Evolutionary conservation across 2,797 vertebrate species (phyloP), one percentile per base, ranked within the genome.

Genomic region (Gymnothorax reevesii): DNA sequence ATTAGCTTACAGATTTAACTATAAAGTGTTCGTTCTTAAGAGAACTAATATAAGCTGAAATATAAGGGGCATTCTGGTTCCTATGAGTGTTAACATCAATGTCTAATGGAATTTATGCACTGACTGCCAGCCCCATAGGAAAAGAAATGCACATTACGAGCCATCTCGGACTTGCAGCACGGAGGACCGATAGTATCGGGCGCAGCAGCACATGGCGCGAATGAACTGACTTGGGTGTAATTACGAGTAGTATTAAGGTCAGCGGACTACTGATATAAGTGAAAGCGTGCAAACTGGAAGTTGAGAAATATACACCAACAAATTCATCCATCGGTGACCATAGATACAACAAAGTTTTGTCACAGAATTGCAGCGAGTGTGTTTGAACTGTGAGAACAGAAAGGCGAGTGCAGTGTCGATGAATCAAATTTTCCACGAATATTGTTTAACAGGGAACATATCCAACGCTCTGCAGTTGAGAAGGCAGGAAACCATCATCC

Each of bases 381-480:
- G 52, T 25, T 49, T 85, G 77, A 79, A 20, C n/a, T 71, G 79
- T 66, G 86, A 84, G 87, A 89, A 87, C 86, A 90, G 84, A 87
- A 80, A 54, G 84, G 49, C 71, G 69, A 75, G 49, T 71, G 82
- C 25, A 60, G 57, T 85, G 82, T 89, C 64, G 84, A 90, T 94
- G 94, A 96, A 94, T 95, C 93, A 95, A 92, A 92, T 95, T 96
- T 96, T 96, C 95, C 95, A 94, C 42, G 91, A 90, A 87, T 86
- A 55, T 64, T 85, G 57, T 85, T 69, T 86, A 66, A 84, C 87
- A 60, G 59, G 85, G 91, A 90, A 82, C 33, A 42, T 86, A 89
- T 88, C 27, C 87, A 71, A 82, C 85, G 79, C 83, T 86, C 73
- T 59, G 59, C 83, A 64, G 42, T 62, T 59, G 66, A 83, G 57